Conservation (phyloP, 1,140 invertebrate species). For the Bradysia coprophila region DNA sequence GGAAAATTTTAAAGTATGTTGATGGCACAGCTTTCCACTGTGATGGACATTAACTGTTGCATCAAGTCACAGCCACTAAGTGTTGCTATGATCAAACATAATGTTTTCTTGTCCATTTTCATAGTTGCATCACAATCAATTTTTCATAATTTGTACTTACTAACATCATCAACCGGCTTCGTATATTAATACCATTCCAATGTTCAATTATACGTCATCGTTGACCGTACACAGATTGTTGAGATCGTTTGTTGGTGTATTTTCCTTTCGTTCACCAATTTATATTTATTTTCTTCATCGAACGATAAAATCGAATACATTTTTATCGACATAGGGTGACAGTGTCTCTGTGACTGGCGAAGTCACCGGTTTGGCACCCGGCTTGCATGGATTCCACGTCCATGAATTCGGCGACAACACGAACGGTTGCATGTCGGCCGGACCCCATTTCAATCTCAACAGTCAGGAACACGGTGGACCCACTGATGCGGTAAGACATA, state of each 20-base stretch:
- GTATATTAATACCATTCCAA: not conserved
- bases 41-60: no score
- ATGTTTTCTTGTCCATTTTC: not conserved
- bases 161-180: not conserved
- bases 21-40: not conserved
- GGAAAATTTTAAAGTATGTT: not conserved
- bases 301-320: no score
- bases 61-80: no score
- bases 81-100: not conserved
- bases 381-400: conserved; percentile 79
- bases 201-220: not conserved
- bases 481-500: conserved; percentile 49
- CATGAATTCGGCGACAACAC: conserved; percentile 96
- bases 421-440: conserved; percentile 89
- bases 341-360: conserved; percentile 54
- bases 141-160: not conserved
- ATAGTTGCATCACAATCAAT: not conserved
- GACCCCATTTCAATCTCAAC: conserved; percentile 86
- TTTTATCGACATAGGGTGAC: no score
- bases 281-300: not conserved
- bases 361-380: conserved; percentile 44
- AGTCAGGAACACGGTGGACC: conserved; percentile 76
- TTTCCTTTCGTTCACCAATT: not conserved
- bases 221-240: not conserved
- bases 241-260: not conserved